phyloP scores from a whole-genome alignment of 1,140 invertebrate genomes.

The Scaptomyza montana region DNA sequence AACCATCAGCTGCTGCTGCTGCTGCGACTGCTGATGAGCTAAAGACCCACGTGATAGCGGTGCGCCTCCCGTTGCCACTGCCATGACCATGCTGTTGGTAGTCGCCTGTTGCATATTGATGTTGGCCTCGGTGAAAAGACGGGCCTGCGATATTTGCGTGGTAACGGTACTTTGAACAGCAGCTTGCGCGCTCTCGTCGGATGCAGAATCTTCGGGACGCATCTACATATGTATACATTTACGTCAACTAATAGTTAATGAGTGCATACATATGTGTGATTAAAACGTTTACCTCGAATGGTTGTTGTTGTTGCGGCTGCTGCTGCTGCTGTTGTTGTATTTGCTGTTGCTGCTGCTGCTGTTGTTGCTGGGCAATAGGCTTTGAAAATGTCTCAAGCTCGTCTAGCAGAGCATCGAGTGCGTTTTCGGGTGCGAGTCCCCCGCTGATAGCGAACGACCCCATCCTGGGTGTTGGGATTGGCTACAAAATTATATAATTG shows the following conservation, averaged over 20 bases:
- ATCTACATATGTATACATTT: constrained; percentile 51
- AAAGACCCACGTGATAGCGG: constrained; percentile 6
- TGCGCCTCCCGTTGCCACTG: constrained; percentile 47
- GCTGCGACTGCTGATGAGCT: constrained; percentile 43
- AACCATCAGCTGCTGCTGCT: constrained; percentile 66
- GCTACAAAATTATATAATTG: constrained; percentile 67
- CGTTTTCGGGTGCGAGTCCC: constrained; percentile 91
- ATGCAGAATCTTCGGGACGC: constrained; percentile 83
- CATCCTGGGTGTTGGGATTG: constrained; percentile 85
- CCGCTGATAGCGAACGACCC: constrained; percentile 87
- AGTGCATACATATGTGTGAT: not conserved
- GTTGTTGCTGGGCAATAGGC: constrained; percentile 84
- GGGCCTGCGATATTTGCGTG: constrained; percentile 83
- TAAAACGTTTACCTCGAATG: constrained; percentile 62
- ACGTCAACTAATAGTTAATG: not conserved
- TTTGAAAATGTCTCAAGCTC: constrained; percentile 94
- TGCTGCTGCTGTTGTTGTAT: constrained; percentile 47
- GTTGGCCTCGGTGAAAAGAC: constrained; percentile 73
- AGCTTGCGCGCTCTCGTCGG: constrained; percentile 83
- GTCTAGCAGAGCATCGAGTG: constrained; percentile 97
- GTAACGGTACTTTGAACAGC: constrained; percentile 82
- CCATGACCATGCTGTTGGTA: constrained; percentile 66
- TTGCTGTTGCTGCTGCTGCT: constrained; percentile 51
- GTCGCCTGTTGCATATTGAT: constrained; percentile 62
- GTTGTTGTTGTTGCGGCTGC: constrained; percentile 50